Evolutionary conservation across 2,797 vertebrate genomes (phyloP).

Genomic region (Chiropotes sagulatus): DNA sequence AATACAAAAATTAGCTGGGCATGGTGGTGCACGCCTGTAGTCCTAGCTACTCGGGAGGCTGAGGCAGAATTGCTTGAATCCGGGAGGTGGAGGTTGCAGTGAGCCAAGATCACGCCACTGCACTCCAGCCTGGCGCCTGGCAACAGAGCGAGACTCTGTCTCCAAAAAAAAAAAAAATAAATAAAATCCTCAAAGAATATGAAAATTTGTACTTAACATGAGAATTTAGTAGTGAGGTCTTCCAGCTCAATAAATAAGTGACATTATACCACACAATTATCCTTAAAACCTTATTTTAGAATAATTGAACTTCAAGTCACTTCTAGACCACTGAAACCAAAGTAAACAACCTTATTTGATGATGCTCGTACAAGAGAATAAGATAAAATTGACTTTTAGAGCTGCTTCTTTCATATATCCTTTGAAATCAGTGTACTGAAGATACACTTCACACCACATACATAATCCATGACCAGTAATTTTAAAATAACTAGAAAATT

Average conservation of each 20-base stretch:
- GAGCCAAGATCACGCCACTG: too few species aligned
- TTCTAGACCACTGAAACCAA: slow-evolving; percentile 1
- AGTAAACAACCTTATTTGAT: slow-evolving; percentile 17
- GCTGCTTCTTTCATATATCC: not conserved
- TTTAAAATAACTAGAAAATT: slow-evolving; percentile 39
- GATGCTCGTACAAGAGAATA: not conserved
- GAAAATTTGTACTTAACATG: slow-evolving; percentile 11
- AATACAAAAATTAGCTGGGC: too few species aligned
- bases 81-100: too few species aligned
- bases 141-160: too few species aligned
- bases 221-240: not conserved
- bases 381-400: slow-evolving; percentile 28
- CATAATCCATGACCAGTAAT: not conserved
- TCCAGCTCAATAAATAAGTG: not conserved
- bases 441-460: not conserved
- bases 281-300: slow-evolving; percentile 15
- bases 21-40: too few species aligned
- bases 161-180: too few species aligned
- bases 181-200: slow-evolving; percentile 41
- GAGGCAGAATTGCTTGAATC: too few species aligned
- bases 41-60: too few species aligned
- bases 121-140: too few species aligned
- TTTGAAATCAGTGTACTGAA: slow-evolving; percentile 14
- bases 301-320: not conserved
- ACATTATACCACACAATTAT: not conserved